These are phyloP conservation scores for Chinchilla lanigera DNA, from an alignment of 2,113 vertebrate genomes.

Conservation along the genomic window DNA sequence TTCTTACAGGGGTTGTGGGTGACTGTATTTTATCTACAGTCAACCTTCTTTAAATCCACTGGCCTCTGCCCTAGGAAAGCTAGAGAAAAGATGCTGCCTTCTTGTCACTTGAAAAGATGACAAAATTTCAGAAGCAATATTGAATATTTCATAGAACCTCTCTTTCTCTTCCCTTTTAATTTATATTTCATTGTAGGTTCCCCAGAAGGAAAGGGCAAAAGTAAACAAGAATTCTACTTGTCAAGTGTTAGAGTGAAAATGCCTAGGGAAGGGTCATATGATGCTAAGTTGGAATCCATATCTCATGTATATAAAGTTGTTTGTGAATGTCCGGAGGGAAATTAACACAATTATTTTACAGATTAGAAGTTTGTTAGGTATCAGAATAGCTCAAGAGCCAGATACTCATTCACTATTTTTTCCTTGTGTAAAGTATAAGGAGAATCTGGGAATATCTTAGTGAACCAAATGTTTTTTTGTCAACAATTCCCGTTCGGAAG, in stretches of 20 bases:
- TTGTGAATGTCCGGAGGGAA: neutral
- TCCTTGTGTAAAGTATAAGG: neutral
- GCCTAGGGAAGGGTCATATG: neutral
- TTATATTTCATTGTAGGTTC: conserved; percentile 70
- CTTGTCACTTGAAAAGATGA: neutral
- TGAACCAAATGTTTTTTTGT: neutral
- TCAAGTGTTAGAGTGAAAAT: neutral
- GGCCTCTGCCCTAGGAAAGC: conserved; percentile 49
- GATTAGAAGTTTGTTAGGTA: neutral
- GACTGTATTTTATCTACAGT: neutral
- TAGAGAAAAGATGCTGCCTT: neutral
- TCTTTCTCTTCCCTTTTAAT: conserved; percentile 2
- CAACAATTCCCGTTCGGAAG: neutral
- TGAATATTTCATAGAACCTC: conserved; percentile 11
- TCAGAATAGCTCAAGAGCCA: neutral
- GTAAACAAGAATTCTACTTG: neutral
- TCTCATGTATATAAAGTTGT: neutral
- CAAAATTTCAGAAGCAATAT: neutral
- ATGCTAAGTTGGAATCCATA: neutral
- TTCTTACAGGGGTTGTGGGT: conserved; percentile 38
- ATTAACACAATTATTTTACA: neutral
- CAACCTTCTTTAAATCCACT: conserved; percentile 28
- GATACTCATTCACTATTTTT: neutral
- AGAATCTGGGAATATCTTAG: neutral
- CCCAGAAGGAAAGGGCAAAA: conserved; percentile 49